Evolutionary conservation across 2,888 invertebrate species (phyloP).

Genomic region (Drosophila heteroneura): DNA sequence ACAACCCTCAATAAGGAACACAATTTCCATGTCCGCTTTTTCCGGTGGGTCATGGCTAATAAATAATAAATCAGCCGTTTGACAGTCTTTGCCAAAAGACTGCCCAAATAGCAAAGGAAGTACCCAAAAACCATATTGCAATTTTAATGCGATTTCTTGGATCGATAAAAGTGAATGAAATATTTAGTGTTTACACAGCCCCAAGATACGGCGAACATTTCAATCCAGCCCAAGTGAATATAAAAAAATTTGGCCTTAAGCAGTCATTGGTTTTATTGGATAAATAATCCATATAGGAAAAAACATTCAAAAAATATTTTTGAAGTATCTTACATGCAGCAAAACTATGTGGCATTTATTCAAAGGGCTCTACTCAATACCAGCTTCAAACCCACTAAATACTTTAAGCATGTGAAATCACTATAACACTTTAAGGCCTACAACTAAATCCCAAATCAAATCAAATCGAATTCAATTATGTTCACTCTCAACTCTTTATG

Average conservation of each 20-base stretch:
- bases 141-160: constrained; percentile 51
- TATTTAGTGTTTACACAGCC: neutral
- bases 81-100: constrained; percentile 56
- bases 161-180: constrained; percentile 38
- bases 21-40: constrained; percentile 18
- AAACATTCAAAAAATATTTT: neutral
- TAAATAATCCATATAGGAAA: neutral
- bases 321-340: neutral
- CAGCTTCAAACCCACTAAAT: neutral
- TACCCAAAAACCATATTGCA: constrained; percentile 47
- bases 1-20: constrained; percentile 22
- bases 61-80: constrained; percentile 68
- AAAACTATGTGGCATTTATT: constrained; percentile 8
- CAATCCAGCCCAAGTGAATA: neutral
- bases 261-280: neutral
- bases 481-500: constrained; percentile 52
- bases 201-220: too few relatives aligned
- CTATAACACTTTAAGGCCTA: constrained; percentile 32
- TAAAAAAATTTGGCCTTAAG: neutral
- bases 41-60: constrained; percentile 42
- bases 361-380: neutral
- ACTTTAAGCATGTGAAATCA: constrained; percentile 1
- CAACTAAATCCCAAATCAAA: constrained; percentile 35
- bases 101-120: constrained; percentile 9
- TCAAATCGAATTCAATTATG: constrained; percentile 57